phyloP scores from a whole-genome alignment of 2,113 vertebrate genomes.

The Redunca redunca region DNA sequence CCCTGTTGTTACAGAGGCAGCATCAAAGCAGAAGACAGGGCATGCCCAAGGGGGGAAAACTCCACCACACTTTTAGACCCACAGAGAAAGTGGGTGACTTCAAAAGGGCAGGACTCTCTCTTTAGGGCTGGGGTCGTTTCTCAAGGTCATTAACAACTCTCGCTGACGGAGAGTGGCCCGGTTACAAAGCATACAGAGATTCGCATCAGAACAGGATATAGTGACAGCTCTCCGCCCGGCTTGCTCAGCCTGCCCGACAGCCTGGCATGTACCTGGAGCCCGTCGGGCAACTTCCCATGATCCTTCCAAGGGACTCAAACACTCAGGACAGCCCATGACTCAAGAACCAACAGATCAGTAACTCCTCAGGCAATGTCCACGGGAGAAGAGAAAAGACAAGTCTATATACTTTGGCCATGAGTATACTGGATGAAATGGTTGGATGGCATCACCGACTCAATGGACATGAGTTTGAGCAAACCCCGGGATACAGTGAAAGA shows the following conservation, averaged over 20 bases:
- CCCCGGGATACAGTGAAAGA: neutral
- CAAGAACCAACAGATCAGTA: neutral
- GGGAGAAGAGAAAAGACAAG: neutral
- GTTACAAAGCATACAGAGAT: neutral
- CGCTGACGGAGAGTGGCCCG: neutral
- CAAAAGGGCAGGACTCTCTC: slow-evolving; percentile 28
- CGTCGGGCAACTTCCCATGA: rapidly evolving
- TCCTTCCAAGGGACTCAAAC: neutral
- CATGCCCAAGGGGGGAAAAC: slow-evolving; percentile 28
- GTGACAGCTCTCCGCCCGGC: neutral
- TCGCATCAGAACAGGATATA: neutral
- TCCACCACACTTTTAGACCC: neutral
- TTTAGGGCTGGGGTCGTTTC: neutral
- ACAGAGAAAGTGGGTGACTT: slow-evolving; percentile 41
- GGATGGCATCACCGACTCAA: neutral
- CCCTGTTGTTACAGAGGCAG: slow-evolving; percentile 12
- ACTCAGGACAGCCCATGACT: neutral
- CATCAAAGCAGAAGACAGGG: slow-evolving; percentile 49
- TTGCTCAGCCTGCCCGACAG: rapidly evolving
- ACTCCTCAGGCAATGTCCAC: neutral
- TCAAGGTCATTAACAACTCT: slow-evolving; percentile 44
- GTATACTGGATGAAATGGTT: neutral
- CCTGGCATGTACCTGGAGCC: neutral
- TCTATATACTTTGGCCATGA: neutral
- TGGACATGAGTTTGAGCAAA: neutral